These are phyloP conservation scores for Diceros bicornis DNA, from an alignment of 2,797 vertebrate species.

Conservation along the genomic window DNA sequence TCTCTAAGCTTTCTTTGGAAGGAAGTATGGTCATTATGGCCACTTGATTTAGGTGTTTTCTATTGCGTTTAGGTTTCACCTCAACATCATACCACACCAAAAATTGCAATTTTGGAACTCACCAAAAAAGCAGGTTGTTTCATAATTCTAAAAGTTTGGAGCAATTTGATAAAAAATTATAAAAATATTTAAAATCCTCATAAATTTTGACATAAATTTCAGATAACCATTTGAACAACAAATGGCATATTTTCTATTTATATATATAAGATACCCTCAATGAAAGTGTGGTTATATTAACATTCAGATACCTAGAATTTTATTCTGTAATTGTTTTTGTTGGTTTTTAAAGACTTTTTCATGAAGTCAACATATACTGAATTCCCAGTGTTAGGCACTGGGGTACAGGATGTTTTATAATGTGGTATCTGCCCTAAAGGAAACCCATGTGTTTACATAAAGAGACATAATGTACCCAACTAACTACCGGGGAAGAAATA, in stretches of 20 bases:
- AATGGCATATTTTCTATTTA: background rate
- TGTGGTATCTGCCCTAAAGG: background rate
- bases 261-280: background rate
- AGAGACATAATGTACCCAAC: background rate
- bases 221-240: conserved; percentile 6
- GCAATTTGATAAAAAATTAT: background rate
- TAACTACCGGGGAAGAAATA: background rate
- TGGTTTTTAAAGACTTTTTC: background rate
- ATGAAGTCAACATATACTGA: background rate
- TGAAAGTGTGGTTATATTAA: background rate
- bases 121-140: background rate
- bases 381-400: background rate
- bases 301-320: background rate
- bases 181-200: background rate
- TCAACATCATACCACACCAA: background rate
- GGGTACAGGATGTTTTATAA: background rate
- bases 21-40: background rate
- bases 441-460: background rate
- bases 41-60: background rate
- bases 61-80: background rate
- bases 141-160: background rate
- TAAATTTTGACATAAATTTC: background rate
- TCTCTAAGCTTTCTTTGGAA: conserved; percentile 4
- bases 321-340: background rate
- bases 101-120: background rate